Evolutionary conservation across 2,797 vertebrate species (phyloP), one percentile per base, ranked within the genome.

Genomic region (Mycteria americana): DNA sequence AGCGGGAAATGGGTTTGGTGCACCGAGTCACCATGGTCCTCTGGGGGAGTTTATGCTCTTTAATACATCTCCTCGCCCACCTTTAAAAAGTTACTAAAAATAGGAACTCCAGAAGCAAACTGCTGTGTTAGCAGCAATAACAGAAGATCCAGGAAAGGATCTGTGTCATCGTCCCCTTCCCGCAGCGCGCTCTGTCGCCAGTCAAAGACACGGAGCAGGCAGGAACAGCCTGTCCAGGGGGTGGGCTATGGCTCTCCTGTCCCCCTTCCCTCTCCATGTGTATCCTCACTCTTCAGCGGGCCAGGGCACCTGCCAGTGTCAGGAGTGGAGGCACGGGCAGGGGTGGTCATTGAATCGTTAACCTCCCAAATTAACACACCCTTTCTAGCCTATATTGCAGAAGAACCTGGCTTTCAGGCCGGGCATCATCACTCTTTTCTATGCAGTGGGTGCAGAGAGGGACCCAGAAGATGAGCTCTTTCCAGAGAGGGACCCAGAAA

Each of bases 131-230:
- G 25, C 72, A 45, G 57, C 1, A 4, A 5, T 25, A 64, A 33
- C 31, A 60, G 53, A 80, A 91, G 43, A 50, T 86, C n/a, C 53
- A 75, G 86, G 50, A 25, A 75, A 72, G 31, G 39, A 46, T 92
- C 57, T 64, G 19, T 90, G 64, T 86, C 39, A 24, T 77, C 0
- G 0, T 92, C 27, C 41, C 43, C 46, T 84, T 93, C 57, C 68
- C 69, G 37, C 43, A n/a, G 21, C 0, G 0, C 0, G 0, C 46
- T 85, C 59, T 10, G 6, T 50, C 1, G 0, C 30, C 1, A 1
- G 9, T 53, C 3, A 2, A 65, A 89, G 63, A 41, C 7, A 24
- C 63, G 54, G n/a, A 39, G 41, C 0, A 1, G 39, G 35, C 33
- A 81, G 51, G 56, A 87, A 9, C 60, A 70, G 31, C 37, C 24